Base-by-base conservation (phyloP, 2,888 invertebrate genomes). In the Eristalis arbustorum region DNA sequence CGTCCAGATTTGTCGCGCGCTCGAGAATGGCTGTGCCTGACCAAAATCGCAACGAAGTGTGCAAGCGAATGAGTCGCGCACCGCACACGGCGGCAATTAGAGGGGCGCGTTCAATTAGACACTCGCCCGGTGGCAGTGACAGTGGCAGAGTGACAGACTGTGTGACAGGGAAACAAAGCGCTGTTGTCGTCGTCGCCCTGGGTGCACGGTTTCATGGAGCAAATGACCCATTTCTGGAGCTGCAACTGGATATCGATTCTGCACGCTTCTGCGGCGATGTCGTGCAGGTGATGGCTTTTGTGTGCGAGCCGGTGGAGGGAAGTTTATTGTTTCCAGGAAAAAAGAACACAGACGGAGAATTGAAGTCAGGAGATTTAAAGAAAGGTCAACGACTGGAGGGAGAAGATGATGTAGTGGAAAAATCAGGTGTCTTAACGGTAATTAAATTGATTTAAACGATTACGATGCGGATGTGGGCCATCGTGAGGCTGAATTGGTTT, bases 41-140 rank as follows among this genome's bases (percentile, higher is more conserved):
- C 85, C 82, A 85, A 87, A 83, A 23, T 25, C 23, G 25, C 11
- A 25, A 25, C 23, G 14, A 59, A 59, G 31, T 72, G 80, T 72
- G 76, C 49, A 81, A 81, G 81, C 76, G 69, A 85, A 69, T 78
- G 79, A 69, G 71, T 62, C 49, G n/a, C 49, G 6, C 49, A 49
- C 49, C 18, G 56, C 69, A 61, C 77, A 31, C 68, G 40, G 40
- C 62, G 76, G 81, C 84, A 85, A 85, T 85, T 77, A 81, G 68
- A 81, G 68, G 63, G 13, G 59, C 23, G 59, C 76, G 63, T 77
- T 64, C 72, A 85, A 81, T 81, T 77, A 81, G 81, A 85, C 68
- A 81, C 76, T 77, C 66, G 42, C 42, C 71, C 63, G 62, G 34
- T 37, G 76, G 75, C 72, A 22, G 49, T 63, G 57, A 72, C 63